Base-by-base conservation (phyloP, 2,113 vertebrate genomes). In the Silurus glanis region DNA sequence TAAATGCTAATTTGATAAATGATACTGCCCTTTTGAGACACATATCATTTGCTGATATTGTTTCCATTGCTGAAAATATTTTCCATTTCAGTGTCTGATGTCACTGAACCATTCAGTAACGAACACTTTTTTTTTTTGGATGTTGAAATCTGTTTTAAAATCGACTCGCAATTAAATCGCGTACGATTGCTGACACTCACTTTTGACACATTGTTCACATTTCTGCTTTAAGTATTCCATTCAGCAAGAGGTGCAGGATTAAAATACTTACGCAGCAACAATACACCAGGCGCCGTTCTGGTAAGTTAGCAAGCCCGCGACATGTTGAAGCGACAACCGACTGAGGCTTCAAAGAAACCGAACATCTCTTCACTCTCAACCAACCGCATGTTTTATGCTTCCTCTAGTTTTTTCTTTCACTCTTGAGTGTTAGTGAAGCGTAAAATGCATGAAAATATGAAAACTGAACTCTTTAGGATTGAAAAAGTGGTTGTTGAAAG, bases 121-220 rank as follows among this genome's bases (percentile, higher is more conserved):
- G 49, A 45, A 45, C 4, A 5, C 21, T 8, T 6, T 23, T 0
- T 25, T 69, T 37, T 8, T 5, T 2, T 6, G 71, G 72, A 6
- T 23, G 47, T 53, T 76, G 10, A n/a, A 0, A 51, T 51, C 47
- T 53, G 4, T 6, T 75, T 75, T 76, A 23, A 49, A 75, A 16
- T 66, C 62, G 10, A 19, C 9, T n/a, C 58, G n/a, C 16, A 53
- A 53, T 53, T 25, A 53, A 53, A 53, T 80, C 25, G 5, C 8
- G 9, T 28, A 37, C 19, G 37, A 37, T 79, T n/a, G 3, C 51
- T 5, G 75, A 25, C 49, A 16, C 51, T 56, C n/a, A n/a, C n/a
- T 58, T 58, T 58, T 58, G 55, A 58, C 76, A 79, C 76, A 37
- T 79, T 37, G n/a, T 59, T 76, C 74, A 25, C 51, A 76, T 76